Base-by-base conservation (phyloP, 2,113 vertebrate genomes). In the Fulica atra region DNA sequence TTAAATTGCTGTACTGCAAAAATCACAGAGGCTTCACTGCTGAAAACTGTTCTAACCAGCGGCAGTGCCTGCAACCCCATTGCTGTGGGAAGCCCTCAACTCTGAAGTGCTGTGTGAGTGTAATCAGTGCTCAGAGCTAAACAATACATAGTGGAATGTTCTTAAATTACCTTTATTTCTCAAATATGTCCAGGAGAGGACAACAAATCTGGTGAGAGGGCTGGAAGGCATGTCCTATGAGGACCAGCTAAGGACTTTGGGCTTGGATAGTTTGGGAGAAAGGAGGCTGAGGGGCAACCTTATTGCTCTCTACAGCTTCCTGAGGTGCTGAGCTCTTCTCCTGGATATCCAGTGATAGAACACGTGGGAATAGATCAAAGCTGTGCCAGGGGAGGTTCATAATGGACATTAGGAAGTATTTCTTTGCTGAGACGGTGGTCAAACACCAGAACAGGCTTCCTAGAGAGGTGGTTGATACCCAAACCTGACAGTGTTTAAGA, bases 1-100 rank as follows among this genome's bases (percentile, higher is more conserved):
- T 66, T 2, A 65, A 90, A 61, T 42, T 56, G 15, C 7, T 26
- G 1, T 59, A 38, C 20, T 64, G 16, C 48, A 88, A 80, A 23
- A 16, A 10, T 7, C 80, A 56, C 23, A 64, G 33, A 25, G 16
- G 13, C 17, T 40, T 26, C 46, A 29, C 54, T 48, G 46, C 35
- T 80, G 42, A 29, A 35, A 76, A 18, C 0, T 0, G 33, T 57
- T 72, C 13, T 68, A 56, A 71, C 0, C 0, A 0, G 0, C 21
- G 35, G 33, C 16, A 38, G 29, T 0, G 0, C 18, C 29, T 50
- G 18, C 56, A 56, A 18, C 7, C 4, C 11, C 28, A 40, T 20
- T 28, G 28, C 13, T 66, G 50, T 40, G 31, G 26, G 28, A 60
- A 73, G 18, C 40, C 46, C 60, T 35, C 64, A 33, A 6, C 16